Conservation (phyloP, 1,140 invertebrate genomes). For the Camponotus vicinus region DNA sequence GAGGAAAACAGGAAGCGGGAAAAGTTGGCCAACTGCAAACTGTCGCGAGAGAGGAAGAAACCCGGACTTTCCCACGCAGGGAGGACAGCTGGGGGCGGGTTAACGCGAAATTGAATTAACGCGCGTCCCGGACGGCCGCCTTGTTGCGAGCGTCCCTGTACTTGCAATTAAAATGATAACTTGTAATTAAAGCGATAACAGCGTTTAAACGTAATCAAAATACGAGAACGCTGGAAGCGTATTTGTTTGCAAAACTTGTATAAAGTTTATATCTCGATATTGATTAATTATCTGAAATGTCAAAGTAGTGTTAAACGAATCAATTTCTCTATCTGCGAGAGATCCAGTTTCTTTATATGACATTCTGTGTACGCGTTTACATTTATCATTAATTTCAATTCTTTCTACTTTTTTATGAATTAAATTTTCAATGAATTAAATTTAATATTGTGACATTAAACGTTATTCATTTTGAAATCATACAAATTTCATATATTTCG, state of each 20-base stretch:
- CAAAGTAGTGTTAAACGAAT: background rate
- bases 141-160: conserved; percentile 48
- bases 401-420: background rate
- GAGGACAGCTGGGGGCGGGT: background rate
- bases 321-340: background rate
- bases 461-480: conserved; percentile 1
- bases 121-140: conserved; percentile 12
- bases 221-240: background rate
- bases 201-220: conserved; percentile 41
- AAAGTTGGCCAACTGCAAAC: conserved; percentile 58
- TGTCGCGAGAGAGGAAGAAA: conserved; percentile 57
- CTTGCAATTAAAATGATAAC: conserved; percentile 56
- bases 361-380: background rate
- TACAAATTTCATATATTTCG: background rate
- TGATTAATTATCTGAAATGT: conserved; percentile 8
- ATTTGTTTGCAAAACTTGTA: background rate
- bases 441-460: conserved; percentile 25
- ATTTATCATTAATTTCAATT: conserved; percentile 23
- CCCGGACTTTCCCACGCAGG: conserved; percentile 30
- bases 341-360: background rate
- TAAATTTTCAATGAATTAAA: conserved; percentile 30
- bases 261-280: background rate
- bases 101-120: conserved; percentile 58
- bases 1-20: conserved; percentile 46
- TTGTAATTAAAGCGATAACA: conserved; percentile 55